Percentiles rank a stretch among this genome's conserved stretches.
Evolutionary conservation across 1,140 invertebrate species (phyloP).

Genomic region (Drosophila sturtevanti): DNA sequence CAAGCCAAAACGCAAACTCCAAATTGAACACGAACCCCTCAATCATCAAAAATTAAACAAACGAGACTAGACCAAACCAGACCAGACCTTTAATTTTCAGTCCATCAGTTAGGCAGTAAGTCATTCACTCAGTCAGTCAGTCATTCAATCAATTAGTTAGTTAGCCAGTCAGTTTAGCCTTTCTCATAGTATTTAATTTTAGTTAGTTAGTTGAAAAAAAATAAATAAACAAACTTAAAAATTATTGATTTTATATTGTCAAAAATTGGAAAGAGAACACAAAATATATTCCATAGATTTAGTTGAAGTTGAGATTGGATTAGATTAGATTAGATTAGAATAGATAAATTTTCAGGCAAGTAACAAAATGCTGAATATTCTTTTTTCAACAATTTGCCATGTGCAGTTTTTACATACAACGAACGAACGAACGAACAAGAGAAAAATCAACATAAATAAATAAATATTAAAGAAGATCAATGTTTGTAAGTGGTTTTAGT

Average conservation of each 20-base stretch:
- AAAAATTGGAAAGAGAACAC: too few species aligned
- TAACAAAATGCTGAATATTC: too few species aligned
- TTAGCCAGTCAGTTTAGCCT: background rate
- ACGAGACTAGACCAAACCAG: background rate
- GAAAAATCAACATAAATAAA: background rate
- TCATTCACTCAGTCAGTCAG: background rate
- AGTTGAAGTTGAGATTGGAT: too few species aligned
- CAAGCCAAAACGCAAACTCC: background rate
- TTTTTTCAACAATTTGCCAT: too few species aligned
- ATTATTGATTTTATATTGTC: too few species aligned
- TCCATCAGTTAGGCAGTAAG: background rate
- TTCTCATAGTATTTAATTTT: background rate
- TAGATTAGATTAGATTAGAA: too few species aligned
- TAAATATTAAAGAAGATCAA: background rate
- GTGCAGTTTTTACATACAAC: too few species aligned
- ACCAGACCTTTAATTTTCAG: background rate
- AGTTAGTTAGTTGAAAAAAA: background rate
- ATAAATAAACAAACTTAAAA: too few species aligned
- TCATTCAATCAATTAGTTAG: background rate
- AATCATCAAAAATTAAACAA: constrained; percentile 1
- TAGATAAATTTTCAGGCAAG: too few species aligned
- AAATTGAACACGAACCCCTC: constrained; percentile 1
- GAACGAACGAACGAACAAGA: background rate
- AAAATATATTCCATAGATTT: too few species aligned
- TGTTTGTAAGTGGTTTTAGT: background rate